Base-by-base conservation (phyloP, 2,797 vertebrate genomes). In the Zenarchopterus dispar region DNA sequence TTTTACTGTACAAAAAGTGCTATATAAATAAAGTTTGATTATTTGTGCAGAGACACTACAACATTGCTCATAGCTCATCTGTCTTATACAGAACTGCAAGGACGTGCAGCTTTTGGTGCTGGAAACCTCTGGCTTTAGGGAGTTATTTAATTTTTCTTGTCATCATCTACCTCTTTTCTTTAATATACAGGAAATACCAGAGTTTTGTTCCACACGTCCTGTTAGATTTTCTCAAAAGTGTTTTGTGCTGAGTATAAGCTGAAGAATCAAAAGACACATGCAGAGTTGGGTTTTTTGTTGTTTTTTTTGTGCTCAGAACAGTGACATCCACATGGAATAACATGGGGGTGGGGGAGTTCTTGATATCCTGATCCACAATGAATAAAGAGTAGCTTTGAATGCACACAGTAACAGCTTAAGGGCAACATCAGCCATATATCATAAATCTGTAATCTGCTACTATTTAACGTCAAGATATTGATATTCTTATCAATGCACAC, bases 191-290 rank as follows among this genome's bases (percentile, higher is more conserved):
- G 39, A 9, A 28, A 10, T 44, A 41, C 19, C 44, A 28, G 26
- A 22, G 21, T 24, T 62, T 62, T 62, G 49, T 53, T 44, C 26
- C 42, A 62, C 19, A 45, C 2, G 19, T 36, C 41, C 42, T 23
- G 41, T 45, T 9, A 52, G 45, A 9, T 36, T 58, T 36, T 48
- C 22, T 31, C 24, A 46, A 22, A 23, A 18, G 8, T 16, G 43
- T 68, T 68, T 75, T 63, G 66, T 64, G 57, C 31, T 46, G 36
- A 59, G 61, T 44, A 54, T 56, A 33, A 49, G 51, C 45, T 21
- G 15, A 16, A 46, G 19, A 58, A 61, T 67, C 68, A 80, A 77
- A 84, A 64, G 78, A 15, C 62, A 19, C 77, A 53, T 15, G 60
- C 75, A 54, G 75, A 3, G 13, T 26, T 17, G 1, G 45, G 62